Evolutionary conservation across 2,888 invertebrate genomes (phyloP), one percentile per base, ranked within the genome.

Genomic region (Drosophila sordidula): DNA sequence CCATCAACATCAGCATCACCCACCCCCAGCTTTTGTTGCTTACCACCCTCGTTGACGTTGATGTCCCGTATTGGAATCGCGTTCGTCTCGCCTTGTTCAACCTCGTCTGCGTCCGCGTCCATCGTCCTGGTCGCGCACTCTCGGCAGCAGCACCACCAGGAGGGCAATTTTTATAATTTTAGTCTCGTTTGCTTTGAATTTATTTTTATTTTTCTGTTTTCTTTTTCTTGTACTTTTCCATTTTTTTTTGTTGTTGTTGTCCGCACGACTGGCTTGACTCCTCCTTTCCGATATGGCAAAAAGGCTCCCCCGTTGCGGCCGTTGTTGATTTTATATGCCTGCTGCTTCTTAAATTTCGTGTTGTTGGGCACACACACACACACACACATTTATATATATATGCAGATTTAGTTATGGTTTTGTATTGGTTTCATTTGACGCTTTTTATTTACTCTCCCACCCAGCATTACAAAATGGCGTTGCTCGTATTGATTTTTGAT

Each of bases 151-250:
- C 71, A 67, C 50, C 67, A 76, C 81, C 86, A 78, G 83, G 82
- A 89, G 86, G 88, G 88, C 89, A 88, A 89, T 89, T 88, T 90
- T 89, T 87, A 89, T 89, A 90, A 90, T 89, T 89, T 89, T 83
- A 89, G 89, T 89, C 89, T 89, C 89, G 89, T 89, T 89, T 89
- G 87, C 85, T 80, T 80, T 87, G 80, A 89, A 88, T 89, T 88
- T 89, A 89, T 84, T 86, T 84, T 80, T 79, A 75, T 83, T 85
- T 85, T 85, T 71, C 63, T 46, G 41, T 56, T 55, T 63, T 72
- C 63, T 58, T 66, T 45, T 67, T 41, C 41, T 46, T 54, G 63
- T 55, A 61, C 38, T 69, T 57, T 44, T 57, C 66, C 41, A 45
- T 54, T 58, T 58, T 45, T 57, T 44, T 63, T 59, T 50, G 25